These are phyloP conservation scores for Acleris cristana DNA, from an alignment of 2,888 invertebrate species.

Conservation along the genomic window DNA sequence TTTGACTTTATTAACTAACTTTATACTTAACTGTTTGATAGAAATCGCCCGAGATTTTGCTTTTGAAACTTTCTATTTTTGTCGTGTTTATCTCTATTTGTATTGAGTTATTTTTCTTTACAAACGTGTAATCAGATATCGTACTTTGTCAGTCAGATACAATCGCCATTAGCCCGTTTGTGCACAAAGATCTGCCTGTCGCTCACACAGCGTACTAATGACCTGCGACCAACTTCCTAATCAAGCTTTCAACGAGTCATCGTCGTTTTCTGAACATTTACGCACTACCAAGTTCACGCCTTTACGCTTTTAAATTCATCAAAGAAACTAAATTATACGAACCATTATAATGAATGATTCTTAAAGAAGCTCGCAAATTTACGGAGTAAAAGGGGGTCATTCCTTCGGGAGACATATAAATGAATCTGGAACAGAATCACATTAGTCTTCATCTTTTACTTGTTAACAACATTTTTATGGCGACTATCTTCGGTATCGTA, in stretches of 20 bases:
- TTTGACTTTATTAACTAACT: constrained; percentile 19
- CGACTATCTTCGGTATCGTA: background rate
- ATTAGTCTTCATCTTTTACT: constrained; percentile 1
- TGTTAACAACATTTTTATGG: background rate
- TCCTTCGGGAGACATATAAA: background rate
- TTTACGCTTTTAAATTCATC: background rate
- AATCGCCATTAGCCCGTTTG: constrained; percentile 20
- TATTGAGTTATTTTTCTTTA: constrained; percentile 27
- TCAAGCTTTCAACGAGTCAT: constrained; percentile 28
- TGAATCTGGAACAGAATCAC: background rate
- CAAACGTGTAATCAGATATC: constrained; percentile 33
- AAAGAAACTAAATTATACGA: background rate
- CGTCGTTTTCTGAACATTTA: background rate
- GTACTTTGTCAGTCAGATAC: constrained; percentile 29
- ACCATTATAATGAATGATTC: background rate
- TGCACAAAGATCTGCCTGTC: constrained; percentile 28
- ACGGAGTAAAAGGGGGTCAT: background rate
- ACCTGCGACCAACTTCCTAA: constrained; percentile 32
- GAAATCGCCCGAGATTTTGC: constrained; percentile 19
- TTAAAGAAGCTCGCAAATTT: background rate
- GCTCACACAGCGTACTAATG: constrained; percentile 34
- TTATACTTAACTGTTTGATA: constrained; percentile 18
- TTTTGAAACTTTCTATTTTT: constrained; percentile 29
- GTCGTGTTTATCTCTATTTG: constrained; percentile 22
- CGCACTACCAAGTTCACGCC: background rate